phyloP scores from a whole-genome alignment of 2,113 vertebrate species.

The Spilogale gracilis region DNA sequence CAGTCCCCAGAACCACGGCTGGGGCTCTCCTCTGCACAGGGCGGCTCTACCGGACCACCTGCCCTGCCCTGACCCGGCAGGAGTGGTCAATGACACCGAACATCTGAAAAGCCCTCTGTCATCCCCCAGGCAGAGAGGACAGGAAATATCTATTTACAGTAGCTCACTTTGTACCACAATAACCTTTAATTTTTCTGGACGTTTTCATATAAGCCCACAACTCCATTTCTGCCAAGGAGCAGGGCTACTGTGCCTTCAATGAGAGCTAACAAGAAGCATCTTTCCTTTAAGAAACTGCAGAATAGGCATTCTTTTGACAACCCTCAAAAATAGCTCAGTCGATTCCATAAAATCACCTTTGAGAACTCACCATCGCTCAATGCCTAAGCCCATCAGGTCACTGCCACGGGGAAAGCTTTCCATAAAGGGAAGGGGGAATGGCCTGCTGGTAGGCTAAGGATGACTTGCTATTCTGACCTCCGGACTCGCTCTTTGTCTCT shows the following conservation, averaged over 20 bases:
- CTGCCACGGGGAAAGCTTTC: neutral
- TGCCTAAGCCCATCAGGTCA: neutral
- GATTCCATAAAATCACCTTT: constrained; percentile 38
- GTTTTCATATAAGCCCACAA: constrained; percentile 38
- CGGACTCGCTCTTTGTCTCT: neutral
- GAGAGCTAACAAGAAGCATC: neutral
- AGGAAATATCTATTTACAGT: neutral
- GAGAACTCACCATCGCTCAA: neutral
- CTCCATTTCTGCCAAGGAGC: neutral
- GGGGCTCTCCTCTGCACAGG: neutral
- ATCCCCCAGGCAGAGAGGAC: neutral
- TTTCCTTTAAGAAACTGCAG: constrained; percentile 54
- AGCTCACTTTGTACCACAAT: neutral
- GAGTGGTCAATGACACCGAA: neutral
- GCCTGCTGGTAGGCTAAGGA: neutral
- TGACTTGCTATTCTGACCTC: neutral
- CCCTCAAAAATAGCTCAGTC: constrained; percentile 62
- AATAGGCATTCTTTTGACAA: constrained; percentile 45
- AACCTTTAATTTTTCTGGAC: constrained; percentile 10
- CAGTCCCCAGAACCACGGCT: neutral
- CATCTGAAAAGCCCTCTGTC: neutral
- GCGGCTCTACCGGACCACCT: accelerated
- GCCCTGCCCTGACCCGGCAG: too few species aligned
- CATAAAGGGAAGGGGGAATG: neutral
- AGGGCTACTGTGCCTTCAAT: neutral